phyloP scores from a whole-genome alignment of 2,888 invertebrate species.

The Chalcis sispes region DNA sequence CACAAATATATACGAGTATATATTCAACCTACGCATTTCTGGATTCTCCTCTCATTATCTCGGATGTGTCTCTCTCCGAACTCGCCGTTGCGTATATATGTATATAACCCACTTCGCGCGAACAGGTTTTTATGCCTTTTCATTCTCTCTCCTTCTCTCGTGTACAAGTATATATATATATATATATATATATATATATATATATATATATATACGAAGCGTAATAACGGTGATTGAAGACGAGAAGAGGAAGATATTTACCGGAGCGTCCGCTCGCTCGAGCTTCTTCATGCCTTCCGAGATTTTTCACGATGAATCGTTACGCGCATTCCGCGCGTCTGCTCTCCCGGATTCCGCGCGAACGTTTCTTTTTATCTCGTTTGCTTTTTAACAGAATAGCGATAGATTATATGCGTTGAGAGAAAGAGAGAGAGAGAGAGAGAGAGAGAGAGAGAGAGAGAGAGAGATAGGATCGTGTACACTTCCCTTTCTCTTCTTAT shows the following conservation, averaged over 20 bases:
- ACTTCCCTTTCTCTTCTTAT: too few relatives aligned
- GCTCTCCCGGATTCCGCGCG: too few relatives aligned
- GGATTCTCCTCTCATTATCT: slow-evolving; percentile 33
- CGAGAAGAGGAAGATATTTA: slow-evolving; percentile 49
- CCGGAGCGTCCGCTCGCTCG: not conserved
- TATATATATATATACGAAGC: too few relatives aligned
- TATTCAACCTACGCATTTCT: not conserved
- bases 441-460: too few relatives aligned
- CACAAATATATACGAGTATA: too few relatives aligned
- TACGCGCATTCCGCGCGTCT: not conserved
- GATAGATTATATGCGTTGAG: too few relatives aligned
- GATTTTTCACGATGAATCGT: slow-evolving; percentile 20
- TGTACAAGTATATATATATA: too few relatives aligned
- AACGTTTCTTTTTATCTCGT: not conserved
- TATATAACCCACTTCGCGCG: slow-evolving; percentile 71
- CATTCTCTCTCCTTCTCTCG: not conserved
- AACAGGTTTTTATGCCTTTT: slow-evolving; percentile 69
- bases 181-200: too few relatives aligned
- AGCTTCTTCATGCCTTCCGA: not conserved
- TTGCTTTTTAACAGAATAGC: too few relatives aligned
- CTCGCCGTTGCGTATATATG: not conserved
- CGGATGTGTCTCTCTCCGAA: slow-evolving; percentile 23
- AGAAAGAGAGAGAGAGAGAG: too few relatives aligned
- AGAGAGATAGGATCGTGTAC: too few relatives aligned
- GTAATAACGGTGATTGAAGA: slow-evolving; percentile 71